Base-by-base conservation (phyloP, 1,140 invertebrate genomes). In the Drosophila obscura region DNA sequence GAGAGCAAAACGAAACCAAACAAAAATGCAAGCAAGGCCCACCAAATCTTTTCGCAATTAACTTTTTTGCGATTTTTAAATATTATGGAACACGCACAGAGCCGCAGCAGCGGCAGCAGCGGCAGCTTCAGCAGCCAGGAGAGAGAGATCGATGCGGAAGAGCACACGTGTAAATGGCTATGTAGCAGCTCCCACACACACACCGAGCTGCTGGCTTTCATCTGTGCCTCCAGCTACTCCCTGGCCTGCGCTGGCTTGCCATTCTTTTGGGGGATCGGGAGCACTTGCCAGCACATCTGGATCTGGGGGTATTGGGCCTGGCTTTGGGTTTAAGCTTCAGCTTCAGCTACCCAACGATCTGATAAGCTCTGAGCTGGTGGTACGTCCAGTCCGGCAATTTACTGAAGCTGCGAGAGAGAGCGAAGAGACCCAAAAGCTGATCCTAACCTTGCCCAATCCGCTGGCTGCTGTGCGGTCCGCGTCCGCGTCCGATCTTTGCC, bases 71-170 rank as follows among this genome's bases (percentile, higher is more conserved):
- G 80, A 77, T 83, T 85, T 87, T 88, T 88, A 88, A 88, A 88
- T 88, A 88, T 89, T 88, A 83, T 61, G 65, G 62, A 88, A 88
- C 83, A 88, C 83, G 83, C 83, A 88, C 82, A 57, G 52, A 6
- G 61, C 11, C 45, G 35, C 22, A 31, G 8, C 7, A 31, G 28
- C 2, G 3, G 28, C 2, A 31, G 28, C 28, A 9, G 28, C 0
- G 7, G 28, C 22, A 22, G 22, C 22, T 1, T 2, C 22, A n/a
- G 26, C 26, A 9, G 49, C 2, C 1, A 16, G 15, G 9, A 31
- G 50, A 31, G 5, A 41, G 39, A 41, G 39, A 15, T 13, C 57
- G 26, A 24, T 24, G 5, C 28, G 11, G 16, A 24, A 55, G 24
- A 41, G 46, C 53, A 69, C 73, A 64, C 67, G 64, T 69, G 67